phyloP scores from a whole-genome alignment of 2,797 vertebrate species.

The Acridotheres tristis region DNA sequence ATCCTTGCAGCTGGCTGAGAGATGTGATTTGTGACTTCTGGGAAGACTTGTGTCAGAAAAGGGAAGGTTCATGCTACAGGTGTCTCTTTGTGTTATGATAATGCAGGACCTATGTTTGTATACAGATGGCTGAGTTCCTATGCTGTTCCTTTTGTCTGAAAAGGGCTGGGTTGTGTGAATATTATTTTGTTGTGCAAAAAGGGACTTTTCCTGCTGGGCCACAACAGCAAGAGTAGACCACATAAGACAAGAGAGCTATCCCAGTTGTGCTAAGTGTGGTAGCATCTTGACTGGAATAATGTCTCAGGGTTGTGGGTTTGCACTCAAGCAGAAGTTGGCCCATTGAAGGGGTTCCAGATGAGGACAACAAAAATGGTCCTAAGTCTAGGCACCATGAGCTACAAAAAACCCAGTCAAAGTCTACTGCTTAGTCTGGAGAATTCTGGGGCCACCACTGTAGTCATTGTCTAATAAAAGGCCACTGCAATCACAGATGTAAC shows the following conservation, averaged over 20 bases:
- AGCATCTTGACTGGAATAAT: not conserved
- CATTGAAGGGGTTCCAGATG: not conserved
- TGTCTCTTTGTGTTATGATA: not conserved
- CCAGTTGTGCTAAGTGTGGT: rapidly evolving
- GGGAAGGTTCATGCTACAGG: not conserved
- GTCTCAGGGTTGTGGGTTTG: not conserved
- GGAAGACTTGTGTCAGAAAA: not conserved
- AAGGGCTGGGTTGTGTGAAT: not conserved
- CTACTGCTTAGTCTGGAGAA: not conserved
- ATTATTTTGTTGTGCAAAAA: not conserved
- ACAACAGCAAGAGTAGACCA: not conserved
- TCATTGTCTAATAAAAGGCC: not conserved
- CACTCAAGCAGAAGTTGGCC: not conserved
- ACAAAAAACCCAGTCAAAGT: not conserved
- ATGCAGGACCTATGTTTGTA: not conserved
- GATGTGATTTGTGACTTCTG: not conserved
- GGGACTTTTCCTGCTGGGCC: not conserved
- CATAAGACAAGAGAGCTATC: not conserved
- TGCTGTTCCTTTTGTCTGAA: not conserved
- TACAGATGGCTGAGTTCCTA: not conserved
- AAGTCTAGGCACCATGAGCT: not conserved
- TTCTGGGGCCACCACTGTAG: not conserved
- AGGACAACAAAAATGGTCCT: not conserved
- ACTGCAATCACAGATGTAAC: not conserved
- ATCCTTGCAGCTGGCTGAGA: not conserved